A percentile compares a stretch with the other conserved stretches of the same genome.
Conservation (phyloP, 2,797 vertebrate species). For the Sebastes minor region DNA sequence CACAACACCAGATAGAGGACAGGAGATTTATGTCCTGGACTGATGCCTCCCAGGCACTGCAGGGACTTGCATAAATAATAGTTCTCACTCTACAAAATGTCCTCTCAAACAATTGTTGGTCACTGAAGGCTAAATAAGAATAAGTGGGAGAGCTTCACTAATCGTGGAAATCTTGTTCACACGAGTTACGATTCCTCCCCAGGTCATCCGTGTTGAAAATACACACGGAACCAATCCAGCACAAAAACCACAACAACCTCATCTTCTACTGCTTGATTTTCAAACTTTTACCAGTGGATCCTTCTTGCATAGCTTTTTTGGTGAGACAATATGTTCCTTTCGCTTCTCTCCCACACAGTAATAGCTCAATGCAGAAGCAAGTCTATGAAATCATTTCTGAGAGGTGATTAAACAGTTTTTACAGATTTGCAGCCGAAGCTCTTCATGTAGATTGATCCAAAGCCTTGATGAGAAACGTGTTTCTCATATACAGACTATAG, state of each 20-base stretch:
- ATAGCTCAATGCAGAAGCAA: neutral
- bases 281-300: neutral
- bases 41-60: neutral
- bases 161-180: neutral
- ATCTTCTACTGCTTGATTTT: neutral
- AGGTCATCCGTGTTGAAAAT: neutral
- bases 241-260: neutral
- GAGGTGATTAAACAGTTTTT: neutral
- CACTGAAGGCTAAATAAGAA: neutral
- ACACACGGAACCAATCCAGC: neutral
- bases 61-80: neutral
- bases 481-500: neutral
- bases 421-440: neutral
- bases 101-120: neutral
- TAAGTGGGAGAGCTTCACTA: neutral
- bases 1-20: neutral
- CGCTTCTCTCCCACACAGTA: neutral
- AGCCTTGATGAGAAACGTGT: neutral
- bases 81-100: neutral
- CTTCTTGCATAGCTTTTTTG: neutral
- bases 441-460: neutral
- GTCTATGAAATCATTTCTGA: neutral
- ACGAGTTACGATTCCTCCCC: too few relatives aligned
- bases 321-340: neutral
- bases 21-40: slow-evolving; percentile 3